Base-by-base conservation (phyloP, 1,140 invertebrate genomes). In the Adelges cooleyi region DNA sequence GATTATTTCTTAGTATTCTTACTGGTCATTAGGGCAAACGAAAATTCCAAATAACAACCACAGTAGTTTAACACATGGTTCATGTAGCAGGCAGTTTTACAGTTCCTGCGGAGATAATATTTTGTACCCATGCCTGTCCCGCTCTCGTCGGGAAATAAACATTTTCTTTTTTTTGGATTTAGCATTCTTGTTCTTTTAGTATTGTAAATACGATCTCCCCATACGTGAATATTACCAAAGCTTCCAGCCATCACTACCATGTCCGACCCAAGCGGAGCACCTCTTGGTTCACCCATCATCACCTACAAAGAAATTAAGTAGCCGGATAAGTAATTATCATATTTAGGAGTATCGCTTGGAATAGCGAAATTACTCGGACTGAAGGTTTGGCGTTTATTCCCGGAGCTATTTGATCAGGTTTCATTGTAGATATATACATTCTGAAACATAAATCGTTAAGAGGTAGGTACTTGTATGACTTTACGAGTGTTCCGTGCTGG, bases 21-120 rank as follows among this genome's bases (percentile, higher is more conserved):
- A 50, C 46, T n/a, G 13, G 15, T 42, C 50, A 49, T 42, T 1
- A 40, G 18, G 2, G 48, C 46, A n/a, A 73, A 71, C 50, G 71
- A 66, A 51, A 72, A 71, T 46, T 69, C 68, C 1, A 71, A 66
- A 25, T 67, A 68, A 66, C 72, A 73, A 25, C 69, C 69, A 65
- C 72, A 73, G 20, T 70, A 66, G 18, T 68, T 42, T 1, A 65
- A 22, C 10, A 66, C 49, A 27, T 70, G 67, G 29, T 69, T 44
- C 40, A 66, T 66, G 18, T 65, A 65, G 49, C 72, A 73, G 42
- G 68, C 65, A 10, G 62, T 56, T 40, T 67, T 65, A 42, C 72
- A 73, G 66, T 71, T 72, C 5, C 66, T 22, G 11, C 68, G 56
- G 10, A 46, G 20, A 25, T 73, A 73, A 15, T 65, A 54, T 2